phyloP scores from a whole-genome alignment of 2,113 vertebrate species.

The Echinops telfairi region DNA sequence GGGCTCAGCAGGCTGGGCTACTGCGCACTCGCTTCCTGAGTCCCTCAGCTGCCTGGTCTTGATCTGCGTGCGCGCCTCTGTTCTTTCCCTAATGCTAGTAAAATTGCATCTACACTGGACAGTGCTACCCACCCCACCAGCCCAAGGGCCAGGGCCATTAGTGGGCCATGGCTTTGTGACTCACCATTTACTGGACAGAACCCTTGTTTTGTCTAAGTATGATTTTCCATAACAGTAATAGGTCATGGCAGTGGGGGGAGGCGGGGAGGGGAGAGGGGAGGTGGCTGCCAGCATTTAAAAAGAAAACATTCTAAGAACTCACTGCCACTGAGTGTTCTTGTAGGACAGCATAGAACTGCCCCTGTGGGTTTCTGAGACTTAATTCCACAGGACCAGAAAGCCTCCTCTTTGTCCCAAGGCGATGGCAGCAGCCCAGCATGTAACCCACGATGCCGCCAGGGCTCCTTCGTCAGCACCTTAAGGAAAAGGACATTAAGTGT shows the following conservation, averaged over 20 bases:
- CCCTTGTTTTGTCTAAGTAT: neutral
- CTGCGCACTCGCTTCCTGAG: neutral
- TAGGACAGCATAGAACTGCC: too few species aligned
- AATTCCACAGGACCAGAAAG: too few species aligned
- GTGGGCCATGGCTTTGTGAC: neutral
- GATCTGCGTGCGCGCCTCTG: neutral
- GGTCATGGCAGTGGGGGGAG: neutral
- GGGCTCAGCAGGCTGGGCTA: neutral
- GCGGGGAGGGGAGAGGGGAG: too few species aligned
- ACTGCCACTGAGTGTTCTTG: too few species aligned
- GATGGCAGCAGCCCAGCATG: too few species aligned
- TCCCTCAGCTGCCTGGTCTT: neutral
- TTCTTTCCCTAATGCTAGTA: neutral
- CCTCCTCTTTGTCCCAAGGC: too few species aligned
- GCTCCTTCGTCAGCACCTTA: neutral
- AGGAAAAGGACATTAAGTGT: constrained; percentile 1
- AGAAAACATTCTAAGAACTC: too few species aligned
- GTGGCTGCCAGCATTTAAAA: neutral
- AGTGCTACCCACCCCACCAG: neutral
- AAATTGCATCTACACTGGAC: neutral
- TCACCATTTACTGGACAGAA: neutral
- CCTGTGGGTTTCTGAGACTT: too few species aligned
- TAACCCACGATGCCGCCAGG: too few species aligned
- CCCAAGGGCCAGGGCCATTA: neutral
- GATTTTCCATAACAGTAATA: neutral